Conservation (phyloP, 2,113 vertebrate genomes). For the Pterocles orientalis region DNA sequence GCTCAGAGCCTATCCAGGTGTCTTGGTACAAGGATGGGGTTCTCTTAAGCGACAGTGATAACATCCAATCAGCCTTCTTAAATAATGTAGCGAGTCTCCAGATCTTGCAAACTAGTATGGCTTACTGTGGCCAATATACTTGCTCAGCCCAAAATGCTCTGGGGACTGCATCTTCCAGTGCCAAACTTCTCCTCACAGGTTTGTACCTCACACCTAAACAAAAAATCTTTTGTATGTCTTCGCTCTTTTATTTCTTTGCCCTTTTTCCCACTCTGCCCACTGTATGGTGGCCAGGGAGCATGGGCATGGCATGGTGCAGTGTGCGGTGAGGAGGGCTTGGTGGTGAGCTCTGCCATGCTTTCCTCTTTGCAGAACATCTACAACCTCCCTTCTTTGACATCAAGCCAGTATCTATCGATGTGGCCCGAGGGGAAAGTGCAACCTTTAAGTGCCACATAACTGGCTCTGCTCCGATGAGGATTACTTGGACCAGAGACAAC, state of each 20-base stretch:
- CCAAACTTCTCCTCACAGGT: conserved; percentile 95
- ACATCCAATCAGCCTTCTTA: conserved; percentile 85
- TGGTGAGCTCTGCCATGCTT: conserved; percentile 32
- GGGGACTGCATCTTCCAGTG: conserved; percentile 91
- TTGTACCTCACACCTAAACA: conserved; percentile 45
- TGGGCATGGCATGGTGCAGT: not conserved
- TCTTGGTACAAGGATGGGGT: conserved; percentile 93
- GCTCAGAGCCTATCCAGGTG: conserved; percentile 91
- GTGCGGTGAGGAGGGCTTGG: not conserved
- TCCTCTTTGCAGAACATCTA: conserved; percentile 86
- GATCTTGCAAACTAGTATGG: conserved; percentile 83
- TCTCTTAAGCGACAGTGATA: conserved; percentile 78
- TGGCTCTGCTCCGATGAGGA: conserved; percentile 91
- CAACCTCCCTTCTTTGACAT: conserved; percentile 92
- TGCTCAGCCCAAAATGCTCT: conserved; percentile 92
- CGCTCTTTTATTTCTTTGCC: not conserved
- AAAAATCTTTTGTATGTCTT: not conserved
- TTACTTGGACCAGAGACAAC: conserved; percentile 97
- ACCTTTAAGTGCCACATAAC: conserved; percentile 92
- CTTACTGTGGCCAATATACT: conserved; percentile 88
- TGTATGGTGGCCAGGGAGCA: not conserved
- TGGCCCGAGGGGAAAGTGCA: conserved; percentile 86
- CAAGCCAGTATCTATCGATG: conserved; percentile 85
- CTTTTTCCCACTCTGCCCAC: not conserved
- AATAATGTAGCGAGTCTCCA: conserved; percentile 89